phyloP scores from a whole-genome alignment of 2,797 vertebrate genomes.

The Hippocampus kuda region DNA sequence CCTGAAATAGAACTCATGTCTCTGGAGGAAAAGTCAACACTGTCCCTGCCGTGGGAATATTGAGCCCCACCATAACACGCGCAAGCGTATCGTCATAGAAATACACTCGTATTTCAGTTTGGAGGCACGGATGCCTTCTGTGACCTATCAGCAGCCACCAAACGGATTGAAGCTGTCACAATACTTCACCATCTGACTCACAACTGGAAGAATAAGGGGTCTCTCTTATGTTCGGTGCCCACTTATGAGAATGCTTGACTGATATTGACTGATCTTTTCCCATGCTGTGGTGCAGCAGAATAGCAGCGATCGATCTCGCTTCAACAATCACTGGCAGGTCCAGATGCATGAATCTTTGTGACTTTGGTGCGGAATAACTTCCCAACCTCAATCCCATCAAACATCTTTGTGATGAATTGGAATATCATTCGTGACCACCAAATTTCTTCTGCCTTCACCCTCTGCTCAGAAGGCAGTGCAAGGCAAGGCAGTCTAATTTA shows the following conservation, averaged over 20 bases:
- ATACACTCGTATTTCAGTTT: conserved; percentile 10
- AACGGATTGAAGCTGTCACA: neutral
- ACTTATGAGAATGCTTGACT: neutral
- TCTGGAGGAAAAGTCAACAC: conserved; percentile 61
- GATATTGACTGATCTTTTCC: neutral
- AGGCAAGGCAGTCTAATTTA: neutral
- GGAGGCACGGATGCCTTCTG: neutral
- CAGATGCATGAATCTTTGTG: too few species aligned
- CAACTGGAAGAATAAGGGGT: neutral
- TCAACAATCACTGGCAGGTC: too few species aligned
- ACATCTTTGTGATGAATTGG: neutral
- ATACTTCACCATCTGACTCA: neutral
- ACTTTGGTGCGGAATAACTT: too few species aligned
- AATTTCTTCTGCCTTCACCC: neutral
- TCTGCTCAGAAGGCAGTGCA: neutral
- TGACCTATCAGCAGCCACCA: neutral
- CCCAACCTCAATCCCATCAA: neutral
- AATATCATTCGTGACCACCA: neutral
- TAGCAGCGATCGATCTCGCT: too few species aligned
- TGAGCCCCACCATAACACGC: conserved; percentile 22
- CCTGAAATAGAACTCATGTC: conserved; percentile 62
- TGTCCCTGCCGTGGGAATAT: conserved; percentile 55
- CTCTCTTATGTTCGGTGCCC: neutral
- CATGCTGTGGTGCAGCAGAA: neutral
- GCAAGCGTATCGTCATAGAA: conserved; percentile 16